Evolutionary conservation across 2,113 vertebrate genomes (phyloP).

Genomic region (Brachirus orientalis): DNA sequence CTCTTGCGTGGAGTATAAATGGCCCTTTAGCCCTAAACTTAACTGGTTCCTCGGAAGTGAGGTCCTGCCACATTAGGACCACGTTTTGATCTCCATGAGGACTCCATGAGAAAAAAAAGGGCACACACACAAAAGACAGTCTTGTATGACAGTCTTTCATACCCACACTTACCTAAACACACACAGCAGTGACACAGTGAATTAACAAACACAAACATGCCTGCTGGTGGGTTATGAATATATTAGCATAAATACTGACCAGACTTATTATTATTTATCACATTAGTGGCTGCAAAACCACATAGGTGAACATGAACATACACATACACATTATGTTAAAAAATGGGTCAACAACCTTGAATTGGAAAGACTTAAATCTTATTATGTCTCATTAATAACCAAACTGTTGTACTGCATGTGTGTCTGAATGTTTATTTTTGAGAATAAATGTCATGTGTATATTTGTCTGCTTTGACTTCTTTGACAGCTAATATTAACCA

Average conservation of each 20-base stretch:
- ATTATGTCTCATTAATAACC: conserved; percentile 73
- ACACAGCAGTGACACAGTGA: conserved; percentile 42
- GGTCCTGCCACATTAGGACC: too few relatives aligned
- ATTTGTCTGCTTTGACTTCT: conserved; percentile 50
- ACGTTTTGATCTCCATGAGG: too few relatives aligned
- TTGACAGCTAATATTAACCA: conserved; percentile 72
- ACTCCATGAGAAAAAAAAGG: too few relatives aligned
- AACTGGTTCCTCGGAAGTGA: too few relatives aligned
- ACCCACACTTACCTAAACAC: neutral
- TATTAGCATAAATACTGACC: conserved; percentile 78
- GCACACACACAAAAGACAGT: too few relatives aligned
- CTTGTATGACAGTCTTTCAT: conserved; percentile 4
- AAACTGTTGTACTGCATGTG: conserved; percentile 9
- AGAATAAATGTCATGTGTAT: conserved; percentile 11
- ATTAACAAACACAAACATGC: conserved; percentile 74
- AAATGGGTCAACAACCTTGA: conserved; percentile 77
- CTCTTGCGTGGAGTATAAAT: too few relatives aligned
- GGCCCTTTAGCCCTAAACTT: too few relatives aligned
- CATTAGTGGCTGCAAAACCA: conserved; percentile 51
- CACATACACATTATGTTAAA: conserved; percentile 18
- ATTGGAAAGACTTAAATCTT: conserved; percentile 61
- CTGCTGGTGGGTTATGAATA: conserved; percentile 75
- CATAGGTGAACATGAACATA: neutral
- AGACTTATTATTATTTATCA: conserved; percentile 75
- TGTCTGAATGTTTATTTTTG: conserved; percentile 3